Evolutionary conservation across 2,888 invertebrate species (phyloP), one percentile per base, ranked within the genome.

Genomic region (Scaptodrosophila latifasciaeformis): DNA sequence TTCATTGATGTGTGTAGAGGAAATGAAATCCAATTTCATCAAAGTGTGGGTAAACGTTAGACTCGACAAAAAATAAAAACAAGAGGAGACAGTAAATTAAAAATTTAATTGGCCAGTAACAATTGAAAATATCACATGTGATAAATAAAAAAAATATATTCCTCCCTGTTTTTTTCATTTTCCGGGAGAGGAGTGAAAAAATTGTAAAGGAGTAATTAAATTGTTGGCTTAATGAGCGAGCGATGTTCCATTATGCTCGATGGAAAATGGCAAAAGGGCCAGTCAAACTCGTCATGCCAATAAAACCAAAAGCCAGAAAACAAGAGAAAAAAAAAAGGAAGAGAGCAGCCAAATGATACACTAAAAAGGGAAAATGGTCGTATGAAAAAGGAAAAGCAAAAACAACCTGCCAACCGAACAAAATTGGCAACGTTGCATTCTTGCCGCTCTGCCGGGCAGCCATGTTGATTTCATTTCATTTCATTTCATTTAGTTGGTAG

Each of bases 401-500:
- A 63, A 65, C 65, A 69, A 62, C 59, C 47, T 54, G 56, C 56
- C 59, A 54, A 12, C n/a, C 30, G 53, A 42, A 40, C 45, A 80
- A 78, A 80, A 77, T 78, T 70, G 82, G 71, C 65, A 81, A 82
- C 79, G 66, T 56, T 72, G 77, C 79, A 76, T 65, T 67, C 68
- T 49, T 40, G 21, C 35, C 62, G 19, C 31, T n/a, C 21, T 39
- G 30, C n/a, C 18, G 49, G 78, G 75, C 71, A 62, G 80, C 82
- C 82, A 82, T 81, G 75, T 81, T 79, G 72, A 74, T 74, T 80
- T 80, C 70, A 80, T 72, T 77, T 67, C 78, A 74, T 74, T 80
- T 80, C 70, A 80, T 72, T 77, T 67, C 78, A 78, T 72, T 72
- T 68, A 67, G 62, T 66, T 49, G 55, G 52, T 31, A 55, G 49